Base-by-base conservation (phyloP, 37 sponge, comb jelly and placozoan genomes). In the Ephydatia muelleri region DNA sequence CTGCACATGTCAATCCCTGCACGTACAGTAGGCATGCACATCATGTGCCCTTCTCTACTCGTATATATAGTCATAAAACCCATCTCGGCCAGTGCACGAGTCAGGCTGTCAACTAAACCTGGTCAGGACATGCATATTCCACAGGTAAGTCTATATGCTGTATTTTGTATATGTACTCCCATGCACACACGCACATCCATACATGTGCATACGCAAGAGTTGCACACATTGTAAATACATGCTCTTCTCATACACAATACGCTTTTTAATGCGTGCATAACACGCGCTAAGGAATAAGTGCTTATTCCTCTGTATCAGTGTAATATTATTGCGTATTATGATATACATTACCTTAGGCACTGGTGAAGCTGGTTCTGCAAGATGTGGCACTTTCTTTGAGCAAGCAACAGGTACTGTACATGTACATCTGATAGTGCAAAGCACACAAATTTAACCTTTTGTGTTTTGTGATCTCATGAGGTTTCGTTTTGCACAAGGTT, bases 381-480 rank as follows among this genome's bases (percentile, higher is more conserved):
- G 30, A 88, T 39, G 83, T 94, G 39, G 75, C 85, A 6, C 33
- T 94, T 3, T 29, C 79, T 8, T 71, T 94, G 22, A 37, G 73
- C 32, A 90, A 88, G 72, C 75, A 78, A 43, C 94, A 94, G 94
- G 94, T 94, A 81, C 35, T 70, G 12, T 68, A 34, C 75, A 34
- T 14, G 22, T 26, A 71, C 72, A 71, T 71, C 28, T 71, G 27
- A 27, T 71, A 25, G 11, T 14, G 12, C 27, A 71, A 25, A 26
- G 13, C 16, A 14, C 28, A 14, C 22, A 14, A 71, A 27, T 29
- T 12, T 75, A 25, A 75, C 76, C 38, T 9, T 32, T n/a, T n/a
- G n/a, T n/a, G n/a, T n/a, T n/a, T n/a, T n/a, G n/a, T n/a, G n/a
- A n/a, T n/a, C n/a, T n/a, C n/a, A n/a, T n/a, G n/a, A n/a, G n/a